Base-by-base conservation (phyloP, 1,140 invertebrate species). In the Formica exsecta region DNA sequence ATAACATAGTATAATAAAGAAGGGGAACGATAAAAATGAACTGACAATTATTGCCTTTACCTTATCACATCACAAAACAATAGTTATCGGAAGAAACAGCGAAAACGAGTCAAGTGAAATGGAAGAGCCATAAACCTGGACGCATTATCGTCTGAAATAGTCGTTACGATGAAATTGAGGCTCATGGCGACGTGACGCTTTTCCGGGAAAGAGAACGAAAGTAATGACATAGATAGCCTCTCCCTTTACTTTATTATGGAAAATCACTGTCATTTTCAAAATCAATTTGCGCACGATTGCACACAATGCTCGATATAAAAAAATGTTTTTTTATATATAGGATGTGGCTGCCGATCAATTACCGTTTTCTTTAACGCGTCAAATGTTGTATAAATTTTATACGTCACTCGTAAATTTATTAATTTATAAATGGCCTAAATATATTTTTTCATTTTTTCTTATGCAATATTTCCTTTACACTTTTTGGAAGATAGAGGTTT, bases 21-120 rank as follows among this genome's bases (percentile, higher is more conserved):
- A 29, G 29, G n/a, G 2, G 3, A 7, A 38, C 2, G 3, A 48
- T 65, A 59, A 38, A 13, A 22, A n/a, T 32, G 32, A 81, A 44
- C 11, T 25, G 11, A n/a, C 25, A 41, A 81, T 71, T 73, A 73
- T 54, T n/a, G 68, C 57, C 36, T 71, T 83, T 61, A 38, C 22
- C 2, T 79, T 66, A 73, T 73, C 38, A 59, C 4, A 54, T 22
- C 44, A 61, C n/a, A 81, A 81, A 73, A 61, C 25, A 19, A 74
- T 61, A 44, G 71, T 74, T 44, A 32, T 74, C 54, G 29, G 32
- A 29, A 74, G 8, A 16, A 11, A 48, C 38, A 73, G 38, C 19
- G 36, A 81, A 44, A 83, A 41, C 25, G 68, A 74, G 22, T 83
- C 68, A 61, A 74, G 76, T 54, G 41, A 9, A 83, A 83, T 83